Conservation (phyloP, 2,113 vertebrate species). For the Pituophis catenifer region DNA sequence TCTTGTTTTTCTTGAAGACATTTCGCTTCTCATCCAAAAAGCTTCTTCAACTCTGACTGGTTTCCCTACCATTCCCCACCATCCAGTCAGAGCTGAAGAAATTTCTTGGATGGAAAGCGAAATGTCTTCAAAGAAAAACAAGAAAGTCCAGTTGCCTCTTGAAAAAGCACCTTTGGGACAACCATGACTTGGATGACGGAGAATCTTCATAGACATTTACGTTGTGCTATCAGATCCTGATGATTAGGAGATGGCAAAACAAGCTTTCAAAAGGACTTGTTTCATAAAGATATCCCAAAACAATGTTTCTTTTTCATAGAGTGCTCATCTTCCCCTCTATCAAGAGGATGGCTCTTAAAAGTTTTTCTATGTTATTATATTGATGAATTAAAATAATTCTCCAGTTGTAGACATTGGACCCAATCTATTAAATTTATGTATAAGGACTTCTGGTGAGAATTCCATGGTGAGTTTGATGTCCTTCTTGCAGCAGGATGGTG, state of each 20-base stretch:
- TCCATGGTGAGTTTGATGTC: neutral
- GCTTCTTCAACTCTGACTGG: neutral
- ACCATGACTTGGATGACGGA: neutral
- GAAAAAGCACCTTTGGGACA: neutral
- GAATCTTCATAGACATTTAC: neutral
- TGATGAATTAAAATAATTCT: neutral
- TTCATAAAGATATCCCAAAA: neutral
- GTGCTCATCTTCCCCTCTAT: neutral
- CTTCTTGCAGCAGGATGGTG: neutral
- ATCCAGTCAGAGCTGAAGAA: neutral
- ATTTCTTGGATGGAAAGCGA: neutral
- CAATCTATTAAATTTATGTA: neutral
- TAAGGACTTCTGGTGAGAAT: neutral
- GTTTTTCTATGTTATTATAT: neutral
- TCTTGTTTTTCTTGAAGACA: neutral
- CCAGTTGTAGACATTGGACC: neutral
- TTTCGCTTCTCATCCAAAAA: neutral
- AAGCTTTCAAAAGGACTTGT: neutral
- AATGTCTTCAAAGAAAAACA: neutral
- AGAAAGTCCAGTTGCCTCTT: neutral
- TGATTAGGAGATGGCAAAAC: neutral
- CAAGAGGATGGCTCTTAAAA: neutral
- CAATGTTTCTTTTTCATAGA: neutral
- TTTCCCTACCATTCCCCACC: neutral
- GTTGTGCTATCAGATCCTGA: slow-evolving; percentile 17